These are phyloP conservation scores for Rhaphigaster nebulosa DNA, from an alignment of 2,888 invertebrate species.

Conservation along the genomic window DNA sequence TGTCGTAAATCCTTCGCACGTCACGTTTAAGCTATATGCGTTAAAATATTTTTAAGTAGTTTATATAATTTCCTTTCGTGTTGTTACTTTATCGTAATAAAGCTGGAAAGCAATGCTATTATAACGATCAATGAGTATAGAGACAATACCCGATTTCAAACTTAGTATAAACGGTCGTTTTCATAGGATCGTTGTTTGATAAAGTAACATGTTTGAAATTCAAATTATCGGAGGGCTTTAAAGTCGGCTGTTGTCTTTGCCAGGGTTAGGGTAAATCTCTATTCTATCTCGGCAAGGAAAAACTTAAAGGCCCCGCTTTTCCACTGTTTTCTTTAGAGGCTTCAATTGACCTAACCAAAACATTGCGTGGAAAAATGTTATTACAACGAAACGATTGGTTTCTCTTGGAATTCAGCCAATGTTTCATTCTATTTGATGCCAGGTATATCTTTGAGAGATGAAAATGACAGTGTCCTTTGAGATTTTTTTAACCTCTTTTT, in stretches of 20 bases:
- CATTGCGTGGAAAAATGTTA: not conserved
- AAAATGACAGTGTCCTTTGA: too few species aligned
- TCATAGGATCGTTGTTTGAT: constrained; percentile 8
- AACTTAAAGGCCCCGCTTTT: not conserved
- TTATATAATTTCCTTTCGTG: too few species aligned
- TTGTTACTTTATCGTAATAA: not conserved
- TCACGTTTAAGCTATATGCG: too few species aligned
- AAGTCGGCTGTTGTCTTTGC: constrained; percentile 40
- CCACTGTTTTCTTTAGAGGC: not conserved
- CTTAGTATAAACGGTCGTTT: not conserved
- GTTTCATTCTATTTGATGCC: not conserved
- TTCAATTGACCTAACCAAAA: constrained; percentile 3
- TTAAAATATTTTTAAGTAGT: too few species aligned
- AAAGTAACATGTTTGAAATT: constrained; percentile 42
- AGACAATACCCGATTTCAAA: not conserved
- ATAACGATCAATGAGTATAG: not conserved
- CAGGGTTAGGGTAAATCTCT: not conserved
- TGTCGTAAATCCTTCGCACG: too few species aligned
- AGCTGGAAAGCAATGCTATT: not conserved
- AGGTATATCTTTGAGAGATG: too few species aligned
- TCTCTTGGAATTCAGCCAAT: not conserved
- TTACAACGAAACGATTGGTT: not conserved
- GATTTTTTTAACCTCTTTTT: too few species aligned
- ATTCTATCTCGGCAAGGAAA: not conserved
- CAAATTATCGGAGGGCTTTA: constrained; percentile 35